Evolutionary conservation across 2,888 invertebrate species (phyloP), one percentile per base, ranked within the genome.

Genomic region (Pristionchus mayeri): DNA sequence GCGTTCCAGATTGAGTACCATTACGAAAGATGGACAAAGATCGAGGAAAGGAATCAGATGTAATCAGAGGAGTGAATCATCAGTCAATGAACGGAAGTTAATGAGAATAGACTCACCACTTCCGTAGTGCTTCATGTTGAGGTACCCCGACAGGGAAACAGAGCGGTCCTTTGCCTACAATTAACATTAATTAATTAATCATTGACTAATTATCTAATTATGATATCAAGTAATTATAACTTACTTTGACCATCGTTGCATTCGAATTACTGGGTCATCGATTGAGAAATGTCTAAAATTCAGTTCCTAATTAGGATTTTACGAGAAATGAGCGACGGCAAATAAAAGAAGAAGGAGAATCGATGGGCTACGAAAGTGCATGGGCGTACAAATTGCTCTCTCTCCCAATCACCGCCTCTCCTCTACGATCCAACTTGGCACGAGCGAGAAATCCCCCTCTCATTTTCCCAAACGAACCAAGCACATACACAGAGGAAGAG

Each of bases 111-210:
- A 80, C 84, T 48, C 16, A 89, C 89, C 87, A 40, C 88, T 88
- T 16, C 88, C 88, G 6, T 86, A 85, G 40, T 89, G 87, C 86
- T 91, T 92, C 88, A 92, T 89, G 37, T 85, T 80, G 18, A 92
- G 86, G 76, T 87, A 89, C 6, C 92, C 92, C 63, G 91, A 90
- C 67, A 92, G 87, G 2, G 91, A 91, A 79, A 88, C 91, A 16
- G 37, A 57, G n/a, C 80, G 80, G 27, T 80, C 50, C 21, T 78
- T 78, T 3, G 76, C 48, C 76, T 71, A 21, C 18, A 44, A 44
- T 44, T 9, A 44, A 44, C 44, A 9, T n/a, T n/a, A n/a, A n/a
- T n/a, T n/a, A n/a, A n/a, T n/a, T n/a, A n/a, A n/a, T n/a, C n/a
- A n/a, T n/a, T n/a, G n/a, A n/a, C n/a, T n/a, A n/a, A n/a, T n/a